Evolutionary conservation across 2,113 vertebrate genomes (phyloP).

Genomic region (Mobula birostris): DNA sequence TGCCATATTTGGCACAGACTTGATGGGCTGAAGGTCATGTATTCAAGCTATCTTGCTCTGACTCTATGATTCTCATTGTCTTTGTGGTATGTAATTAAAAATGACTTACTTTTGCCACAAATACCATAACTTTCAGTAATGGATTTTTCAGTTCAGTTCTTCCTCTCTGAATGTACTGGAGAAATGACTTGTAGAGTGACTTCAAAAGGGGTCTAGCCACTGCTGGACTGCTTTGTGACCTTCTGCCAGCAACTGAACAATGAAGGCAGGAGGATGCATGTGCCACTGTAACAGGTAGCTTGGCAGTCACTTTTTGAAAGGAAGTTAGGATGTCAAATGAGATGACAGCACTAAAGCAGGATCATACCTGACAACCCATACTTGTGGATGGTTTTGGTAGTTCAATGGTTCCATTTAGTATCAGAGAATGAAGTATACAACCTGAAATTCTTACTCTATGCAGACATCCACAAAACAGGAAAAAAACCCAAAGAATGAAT

Average conservation of each 20-base stretch:
- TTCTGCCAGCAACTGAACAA: not conserved
- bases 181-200: not conserved
- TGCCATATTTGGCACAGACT: no score
- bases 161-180: not conserved
- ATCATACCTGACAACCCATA: not conserved
- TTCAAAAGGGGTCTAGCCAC: not conserved
- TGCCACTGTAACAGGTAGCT: not conserved
- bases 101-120: not conserved
- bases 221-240: not conserved
- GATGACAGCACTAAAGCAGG: not conserved
- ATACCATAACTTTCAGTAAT: not conserved
- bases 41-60: no score
- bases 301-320: not conserved
- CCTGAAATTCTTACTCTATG: no score
- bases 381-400: not conserved
- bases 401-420: no score
- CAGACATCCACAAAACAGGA: no score
- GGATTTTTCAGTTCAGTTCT: not conserved
- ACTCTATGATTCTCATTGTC: not conserved
- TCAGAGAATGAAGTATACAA: no score
- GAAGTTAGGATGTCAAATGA: not conserved
- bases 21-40: no score
- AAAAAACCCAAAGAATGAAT: no score
- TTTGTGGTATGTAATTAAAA: not conserved
- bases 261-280: not conserved